Evolutionary conservation across 1,140 invertebrate genomes (phyloP).

Genomic region (Drosophila triauraria): DNA sequence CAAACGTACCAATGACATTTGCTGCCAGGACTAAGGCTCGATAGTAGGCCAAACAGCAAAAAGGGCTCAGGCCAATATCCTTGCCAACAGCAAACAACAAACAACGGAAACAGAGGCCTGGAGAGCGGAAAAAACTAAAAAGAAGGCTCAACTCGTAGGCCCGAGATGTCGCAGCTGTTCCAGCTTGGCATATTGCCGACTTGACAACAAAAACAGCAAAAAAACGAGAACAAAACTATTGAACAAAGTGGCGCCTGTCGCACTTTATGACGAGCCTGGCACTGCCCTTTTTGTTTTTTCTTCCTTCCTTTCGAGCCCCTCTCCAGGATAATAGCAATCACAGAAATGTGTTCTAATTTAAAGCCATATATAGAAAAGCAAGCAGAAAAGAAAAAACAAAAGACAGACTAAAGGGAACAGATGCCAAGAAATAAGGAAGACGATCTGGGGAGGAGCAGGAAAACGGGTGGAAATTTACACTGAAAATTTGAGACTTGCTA

Average conservation of each 20-base stretch:
- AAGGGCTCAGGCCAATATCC: constrained; percentile 57
- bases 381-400: constrained; percentile 35
- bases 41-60: constrained; percentile 68
- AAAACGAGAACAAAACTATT: constrained; percentile 65
- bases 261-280: constrained; percentile 64
- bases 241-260: constrained; percentile 76
- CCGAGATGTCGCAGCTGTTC: constrained; percentile 58
- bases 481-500: background rate
- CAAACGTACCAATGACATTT: constrained; percentile 58
- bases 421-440: constrained; percentile 66
- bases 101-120: constrained; percentile 36
- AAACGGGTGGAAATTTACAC: background rate
- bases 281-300: constrained; percentile 12
- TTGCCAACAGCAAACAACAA: constrained; percentile 52
- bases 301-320: background rate
- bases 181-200: constrained; percentile 74
- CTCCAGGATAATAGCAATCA: constrained; percentile 64
- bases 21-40: constrained; percentile 38
- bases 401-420: constrained; percentile 53
- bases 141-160: constrained; percentile 34
- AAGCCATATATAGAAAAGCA: constrained; percentile 59
- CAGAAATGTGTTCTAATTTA: constrained; percentile 82
- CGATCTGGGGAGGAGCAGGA: background rate
- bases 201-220: constrained; percentile 61
- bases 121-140: constrained; percentile 16